These are phyloP conservation scores for Centropus unirufus DNA, from an alignment of 2,113 vertebrate genomes.

Conservation along the genomic window DNA sequence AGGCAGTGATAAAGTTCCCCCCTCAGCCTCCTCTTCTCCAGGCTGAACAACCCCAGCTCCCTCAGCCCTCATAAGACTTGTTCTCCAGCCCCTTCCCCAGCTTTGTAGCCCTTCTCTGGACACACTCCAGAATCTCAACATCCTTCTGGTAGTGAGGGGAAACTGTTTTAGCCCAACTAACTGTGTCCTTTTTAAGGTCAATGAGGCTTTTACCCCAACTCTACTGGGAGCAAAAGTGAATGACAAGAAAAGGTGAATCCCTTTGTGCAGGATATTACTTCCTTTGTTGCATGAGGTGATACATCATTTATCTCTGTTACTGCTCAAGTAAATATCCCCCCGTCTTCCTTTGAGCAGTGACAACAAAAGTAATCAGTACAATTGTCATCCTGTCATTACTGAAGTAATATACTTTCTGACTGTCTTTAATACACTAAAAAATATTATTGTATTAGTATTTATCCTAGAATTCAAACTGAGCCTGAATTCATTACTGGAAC, in stretches of 20 bases:
- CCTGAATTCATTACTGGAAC: neutral
- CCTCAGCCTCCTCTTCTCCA: too few relatives aligned
- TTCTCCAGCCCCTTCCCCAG: too few relatives aligned
- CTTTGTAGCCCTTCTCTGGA: too few relatives aligned
- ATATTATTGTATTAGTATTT: neutral
- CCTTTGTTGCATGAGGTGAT: neutral
- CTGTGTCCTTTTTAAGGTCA: neutral
- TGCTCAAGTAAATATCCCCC: neutral
- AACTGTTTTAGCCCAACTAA: neutral
- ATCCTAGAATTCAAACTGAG: neutral
- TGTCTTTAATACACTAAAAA: neutral
- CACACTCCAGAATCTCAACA: too few relatives aligned
- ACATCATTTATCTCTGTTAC: neutral
- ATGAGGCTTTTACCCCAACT: neutral
- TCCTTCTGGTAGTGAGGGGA: too few relatives aligned
- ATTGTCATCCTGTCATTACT: neutral
- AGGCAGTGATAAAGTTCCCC: too few relatives aligned
- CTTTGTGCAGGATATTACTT: neutral
- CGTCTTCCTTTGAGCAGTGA: neutral
- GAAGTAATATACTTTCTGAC: neutral
- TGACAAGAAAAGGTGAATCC: neutral
- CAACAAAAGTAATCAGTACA: neutral
- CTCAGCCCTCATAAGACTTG: too few relatives aligned
- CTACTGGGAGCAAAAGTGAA: neutral
- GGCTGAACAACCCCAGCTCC: too few relatives aligned